Evolutionary conservation across 2,797 vertebrate genomes (phyloP).

Genomic region (Perodicticus potto): DNA sequence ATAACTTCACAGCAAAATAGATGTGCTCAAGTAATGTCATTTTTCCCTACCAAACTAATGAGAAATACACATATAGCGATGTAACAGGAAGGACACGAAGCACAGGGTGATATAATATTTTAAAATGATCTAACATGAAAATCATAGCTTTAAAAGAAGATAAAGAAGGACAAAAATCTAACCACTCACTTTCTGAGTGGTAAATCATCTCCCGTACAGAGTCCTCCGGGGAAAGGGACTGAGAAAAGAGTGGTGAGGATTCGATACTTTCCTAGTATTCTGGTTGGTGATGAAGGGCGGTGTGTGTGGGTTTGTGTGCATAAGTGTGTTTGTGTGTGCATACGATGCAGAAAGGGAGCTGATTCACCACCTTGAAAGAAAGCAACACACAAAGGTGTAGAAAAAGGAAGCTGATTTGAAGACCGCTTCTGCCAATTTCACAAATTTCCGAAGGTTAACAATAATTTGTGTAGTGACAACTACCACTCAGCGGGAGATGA

Average conservation of each 20-base stretch:
- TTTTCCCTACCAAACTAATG: not conserved
- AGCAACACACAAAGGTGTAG: not conserved
- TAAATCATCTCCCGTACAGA: not conserved
- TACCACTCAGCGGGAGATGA: not conserved
- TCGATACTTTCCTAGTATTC: not conserved
- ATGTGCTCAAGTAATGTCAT: constrained; percentile 1
- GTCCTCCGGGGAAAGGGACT: not conserved
- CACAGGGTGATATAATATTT: not conserved
- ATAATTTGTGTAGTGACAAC: not conserved
- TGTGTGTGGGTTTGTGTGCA: not conserved
- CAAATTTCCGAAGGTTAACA: not conserved
- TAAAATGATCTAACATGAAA: constrained; percentile 12
- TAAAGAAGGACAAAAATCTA: not conserved
- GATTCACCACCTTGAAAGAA: not conserved
- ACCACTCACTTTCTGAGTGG: not conserved
- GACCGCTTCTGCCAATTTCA: not conserved
- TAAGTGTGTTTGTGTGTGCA: not conserved
- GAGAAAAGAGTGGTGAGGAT: not conserved
- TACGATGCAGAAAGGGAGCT: not conserved
- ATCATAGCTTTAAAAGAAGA: not conserved
- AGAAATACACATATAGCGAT: not conserved
- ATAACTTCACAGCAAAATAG: constrained; percentile 52
- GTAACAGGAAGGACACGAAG: not conserved
- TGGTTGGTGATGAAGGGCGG: not conserved
- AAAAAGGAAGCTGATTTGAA: constrained; percentile 1